Evolutionary conservation across 2,797 vertebrate genomes (phyloP), one percentile per base, ranked within the genome.

Genomic region (Odontamblyopus lacepedii): DNA sequence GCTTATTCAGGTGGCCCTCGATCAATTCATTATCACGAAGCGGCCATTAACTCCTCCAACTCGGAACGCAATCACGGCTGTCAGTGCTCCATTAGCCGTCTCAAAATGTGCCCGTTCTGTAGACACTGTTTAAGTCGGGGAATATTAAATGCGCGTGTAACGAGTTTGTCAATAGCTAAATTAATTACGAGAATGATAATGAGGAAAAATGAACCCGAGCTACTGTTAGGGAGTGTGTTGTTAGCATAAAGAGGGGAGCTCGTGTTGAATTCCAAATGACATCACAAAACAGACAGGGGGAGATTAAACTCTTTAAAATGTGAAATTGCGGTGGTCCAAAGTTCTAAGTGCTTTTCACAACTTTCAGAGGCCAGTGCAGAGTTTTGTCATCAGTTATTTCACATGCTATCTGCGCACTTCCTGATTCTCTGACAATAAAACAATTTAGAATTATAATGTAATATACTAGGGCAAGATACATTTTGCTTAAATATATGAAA

Each of bases 1-100:
- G 88, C 93, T 96, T 95, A 94, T 93, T 96, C 94, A 96, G 93
- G 92, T 94, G 91, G 88, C 89, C 82, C 84, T 88, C 92, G 93
- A 96, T 94, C 93, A 93, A 95, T 95, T 95, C 94, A 94, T 95
- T 94, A 92, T 74, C 80, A 78, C 87, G 92, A 85, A 85, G 79
- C 91, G 94, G 93, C 91, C 89, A 88, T 90, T 94, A 94, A 89
- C 92, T 93, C 95, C 91, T 90, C 87, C 92, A 94, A 95, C 90
- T 92, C 92, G 83, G 87, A 92, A 87, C 94, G 93, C 93, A 91
- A 88, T 95, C 93, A 95, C 93, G 91, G 87, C 88, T 71, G 87
- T 84, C 87, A 92, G 91, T 93, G 91, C 92, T 95, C 94, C 93
- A 94, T 95, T 95, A 95, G 91, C 84, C 88, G 87, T 90, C 83